A percentile compares a stretch with the other conserved stretches of the same genome.
phyloP scores from a whole-genome alignment of 2,797 vertebrate genomes.

The Peromyscus aztecus region DNA sequence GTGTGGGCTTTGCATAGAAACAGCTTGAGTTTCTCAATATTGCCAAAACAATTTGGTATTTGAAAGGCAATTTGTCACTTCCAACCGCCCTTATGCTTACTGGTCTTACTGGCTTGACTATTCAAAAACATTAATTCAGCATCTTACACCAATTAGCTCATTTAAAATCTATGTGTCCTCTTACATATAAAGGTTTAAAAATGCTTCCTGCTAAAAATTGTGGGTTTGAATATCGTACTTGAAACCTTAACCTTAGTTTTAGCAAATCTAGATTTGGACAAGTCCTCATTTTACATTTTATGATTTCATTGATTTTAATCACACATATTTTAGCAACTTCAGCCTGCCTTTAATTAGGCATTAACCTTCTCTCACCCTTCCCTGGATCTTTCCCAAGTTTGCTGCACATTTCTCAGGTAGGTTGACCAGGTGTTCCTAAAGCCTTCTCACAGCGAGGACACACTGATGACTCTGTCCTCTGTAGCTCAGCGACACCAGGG shows the following conservation, averaged over 20 bases:
- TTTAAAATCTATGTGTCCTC: neutral
- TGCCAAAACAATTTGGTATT: neutral
- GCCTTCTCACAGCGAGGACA: rapidly evolving
- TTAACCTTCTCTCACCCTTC: neutral
- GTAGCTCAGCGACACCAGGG: rapidly evolving
- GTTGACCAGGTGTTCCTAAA: neutral
- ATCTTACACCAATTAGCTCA: neutral
- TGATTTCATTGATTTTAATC: conserved; percentile 12
- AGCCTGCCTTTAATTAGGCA: neutral
- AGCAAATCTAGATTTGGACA: neutral
- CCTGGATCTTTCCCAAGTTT: neutral
- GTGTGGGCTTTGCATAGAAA: neutral
- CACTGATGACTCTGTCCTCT: neutral
- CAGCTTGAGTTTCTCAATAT: neutral
- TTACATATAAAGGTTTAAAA: neutral
- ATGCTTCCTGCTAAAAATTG: neutral
- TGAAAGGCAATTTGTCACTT: neutral
- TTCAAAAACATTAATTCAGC: conserved; percentile 13
- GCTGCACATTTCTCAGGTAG: too few relatives aligned
- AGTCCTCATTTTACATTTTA: neutral
- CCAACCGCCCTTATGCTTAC: neutral
- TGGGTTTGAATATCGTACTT: neutral
- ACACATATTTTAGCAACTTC: neutral
- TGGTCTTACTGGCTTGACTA: neutral
- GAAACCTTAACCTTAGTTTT: neutral